Base-by-base conservation (phyloP, 2,888 invertebrate genomes). In the Macrosoma leucophasiata region DNA sequence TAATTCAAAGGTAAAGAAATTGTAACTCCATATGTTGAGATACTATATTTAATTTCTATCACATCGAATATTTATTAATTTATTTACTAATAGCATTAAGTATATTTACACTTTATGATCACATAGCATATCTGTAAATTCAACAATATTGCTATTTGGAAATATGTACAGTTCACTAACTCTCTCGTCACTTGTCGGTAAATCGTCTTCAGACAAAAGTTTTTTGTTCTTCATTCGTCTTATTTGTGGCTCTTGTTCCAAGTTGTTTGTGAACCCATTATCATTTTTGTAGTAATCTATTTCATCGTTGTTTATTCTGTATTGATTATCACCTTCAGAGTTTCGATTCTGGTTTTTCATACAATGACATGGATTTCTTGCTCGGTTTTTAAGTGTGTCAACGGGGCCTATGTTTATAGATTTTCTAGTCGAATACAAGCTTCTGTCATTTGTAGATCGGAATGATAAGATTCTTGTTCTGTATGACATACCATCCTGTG, bases 101-200 rank as follows among this genome's bases (percentile, higher is more conserved):
- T 20, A 29, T 36, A 59, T 66, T 69, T 66, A 82, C 53, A 84
- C 77, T 64, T 74, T 81, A 50, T 82, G 77, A 47, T 82, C 81
- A 46, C 72, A 72, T 30, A 72, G 54, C 51, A 74, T 61, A 60
- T 82, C 78, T 45, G 76, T 79, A 40, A 82, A 82, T 50, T 84
- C 82, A 19, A 84, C 81, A 23, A 79, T 70, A 40, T 72, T 73
- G 47, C 82, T 81, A 39, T 81, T 81, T 18, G 82, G 84, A 46
- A 84, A 84, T 43, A 84, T 81, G 35, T 84, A 84, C 36, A 84
- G 44, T 42, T 84, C 82, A 39, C 77, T 72, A 29, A 82, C 73
- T 52, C 77, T 62, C 41, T 81, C 82, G 29, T 82, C 78, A 0
- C 71, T 72, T 14, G 68, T 55, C 2, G 78, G 74, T 29, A 58